Evolutionary conservation across 2,888 invertebrate genomes (phyloP).

Genomic region (Nomada ferruginata): DNA sequence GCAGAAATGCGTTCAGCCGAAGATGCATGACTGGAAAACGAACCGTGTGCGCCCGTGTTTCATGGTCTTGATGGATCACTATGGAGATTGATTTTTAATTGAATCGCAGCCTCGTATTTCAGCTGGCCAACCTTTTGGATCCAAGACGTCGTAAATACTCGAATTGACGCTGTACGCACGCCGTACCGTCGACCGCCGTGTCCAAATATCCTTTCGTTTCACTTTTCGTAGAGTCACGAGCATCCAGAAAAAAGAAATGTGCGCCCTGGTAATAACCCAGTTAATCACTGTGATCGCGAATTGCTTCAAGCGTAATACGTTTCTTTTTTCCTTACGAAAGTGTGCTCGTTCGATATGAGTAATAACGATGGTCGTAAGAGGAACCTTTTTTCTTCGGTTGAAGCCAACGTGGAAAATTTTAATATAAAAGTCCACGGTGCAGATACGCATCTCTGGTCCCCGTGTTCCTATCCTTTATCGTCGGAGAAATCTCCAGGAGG

Average conservation of each 20-base stretch:
- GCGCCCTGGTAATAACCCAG: constrained; percentile 15
- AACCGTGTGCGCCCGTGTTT: constrained; percentile 21
- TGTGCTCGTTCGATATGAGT: constrained; percentile 1
- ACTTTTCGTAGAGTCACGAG: constrained; percentile 3
- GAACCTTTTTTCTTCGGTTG: constrained; percentile 3
- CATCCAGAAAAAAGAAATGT: too few relatives aligned
- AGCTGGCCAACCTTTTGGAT: neutral
- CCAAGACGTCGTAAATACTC: constrained; percentile 30
- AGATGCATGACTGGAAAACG: constrained; percentile 48
- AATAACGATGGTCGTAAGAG: constrained; percentile 42
- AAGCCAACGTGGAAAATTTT: constrained; percentile 48
- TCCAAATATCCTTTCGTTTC: neutral
- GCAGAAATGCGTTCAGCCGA: constrained; percentile 34
- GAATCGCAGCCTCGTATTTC: constrained; percentile 26
- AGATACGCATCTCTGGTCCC: constrained; percentile 38
- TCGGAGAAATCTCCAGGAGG: constrained; percentile 19
- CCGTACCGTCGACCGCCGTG: neutral
- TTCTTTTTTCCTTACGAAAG: neutral
- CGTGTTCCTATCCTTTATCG: constrained; percentile 32
- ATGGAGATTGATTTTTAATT: constrained; percentile 54
- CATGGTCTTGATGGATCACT: constrained; percentile 46
- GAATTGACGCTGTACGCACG: constrained; percentile 30
- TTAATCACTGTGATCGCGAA: constrained; percentile 25
- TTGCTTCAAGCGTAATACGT: constrained; percentile 29
- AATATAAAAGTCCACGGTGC: constrained; percentile 27